Percentiles rank a stretch among this genome's conserved stretches.
These are phyloP conservation scores for Helogale parvula DNA, from an alignment of 2,113 vertebrate species.

Conservation along the genomic window DNA sequence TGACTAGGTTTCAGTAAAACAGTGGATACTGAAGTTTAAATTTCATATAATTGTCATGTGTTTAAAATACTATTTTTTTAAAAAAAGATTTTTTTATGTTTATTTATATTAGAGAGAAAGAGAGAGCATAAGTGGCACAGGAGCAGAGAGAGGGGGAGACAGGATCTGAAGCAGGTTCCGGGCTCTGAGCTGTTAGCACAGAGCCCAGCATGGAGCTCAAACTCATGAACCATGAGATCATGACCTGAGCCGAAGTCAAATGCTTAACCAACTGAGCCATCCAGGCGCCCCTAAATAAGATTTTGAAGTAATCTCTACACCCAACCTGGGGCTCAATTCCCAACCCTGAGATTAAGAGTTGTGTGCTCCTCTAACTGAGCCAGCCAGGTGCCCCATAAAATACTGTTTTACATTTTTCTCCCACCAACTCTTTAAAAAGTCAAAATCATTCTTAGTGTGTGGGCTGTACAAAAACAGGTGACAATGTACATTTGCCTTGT, in stretches of 20 bases:
- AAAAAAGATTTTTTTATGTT: too few relatives aligned
- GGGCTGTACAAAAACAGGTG: not conserved
- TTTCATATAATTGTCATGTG: not conserved
- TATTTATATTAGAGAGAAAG: not conserved
- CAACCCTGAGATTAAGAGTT: not conserved
- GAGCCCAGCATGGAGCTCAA: not conserved
- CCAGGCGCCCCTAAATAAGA: not conserved
- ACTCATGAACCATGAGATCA: not conserved
- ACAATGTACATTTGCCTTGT: not conserved
- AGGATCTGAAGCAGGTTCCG: not conserved
- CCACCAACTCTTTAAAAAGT: not conserved
- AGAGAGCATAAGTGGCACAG: not conserved
- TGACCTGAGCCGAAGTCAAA: not conserved
- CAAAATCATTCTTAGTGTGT: not conserved
- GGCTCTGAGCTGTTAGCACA: not conserved
- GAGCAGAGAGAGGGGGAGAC: not conserved
- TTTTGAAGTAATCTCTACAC: not conserved
- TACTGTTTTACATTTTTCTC: not conserved
- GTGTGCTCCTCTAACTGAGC: not conserved
- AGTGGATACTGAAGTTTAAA: not conserved
- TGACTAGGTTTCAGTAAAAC: not conserved
- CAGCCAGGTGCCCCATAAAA: not conserved
- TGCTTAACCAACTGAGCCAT: not conserved
- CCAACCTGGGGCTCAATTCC: not conserved
- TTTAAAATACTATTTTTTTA: not conserved